Conservation (phyloP, 2,113 vertebrate genomes). For the Pedionomus torquatus region DNA sequence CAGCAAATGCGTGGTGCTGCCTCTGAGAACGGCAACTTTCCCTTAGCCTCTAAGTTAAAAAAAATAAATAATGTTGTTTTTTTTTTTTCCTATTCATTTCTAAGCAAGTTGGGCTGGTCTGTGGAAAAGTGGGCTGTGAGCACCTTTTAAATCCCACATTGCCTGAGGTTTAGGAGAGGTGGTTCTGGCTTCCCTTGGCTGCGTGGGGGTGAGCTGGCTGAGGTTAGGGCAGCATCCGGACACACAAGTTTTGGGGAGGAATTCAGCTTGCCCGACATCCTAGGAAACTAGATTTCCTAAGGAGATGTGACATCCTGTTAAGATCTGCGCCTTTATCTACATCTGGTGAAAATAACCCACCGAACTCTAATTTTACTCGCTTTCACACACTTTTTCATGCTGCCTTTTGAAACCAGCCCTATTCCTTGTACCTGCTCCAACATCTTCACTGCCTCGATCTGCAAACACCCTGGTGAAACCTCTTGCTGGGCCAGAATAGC, state of each 20-base stretch:
- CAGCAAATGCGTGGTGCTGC: accelerated
- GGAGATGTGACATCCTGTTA: not conserved
- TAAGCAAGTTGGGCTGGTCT: not conserved
- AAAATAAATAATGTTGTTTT: too few relatives aligned
- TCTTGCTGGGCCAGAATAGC: not conserved
- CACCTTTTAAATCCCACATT: not conserved
- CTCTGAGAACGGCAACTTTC: not conserved
- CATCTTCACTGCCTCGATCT: accelerated
- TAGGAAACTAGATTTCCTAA: not conserved
- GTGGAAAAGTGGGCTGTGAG: not conserved
- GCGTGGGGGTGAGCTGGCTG: not conserved
- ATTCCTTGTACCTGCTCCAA: accelerated
- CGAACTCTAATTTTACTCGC: not conserved
- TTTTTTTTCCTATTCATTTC: not conserved
- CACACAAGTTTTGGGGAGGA: not conserved
- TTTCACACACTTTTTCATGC: not conserved
- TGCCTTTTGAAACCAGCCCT: not conserved
- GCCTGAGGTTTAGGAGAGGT: not conserved
- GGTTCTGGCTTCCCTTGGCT: not conserved
- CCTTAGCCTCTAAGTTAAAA: not conserved
- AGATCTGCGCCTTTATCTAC: not conserved
- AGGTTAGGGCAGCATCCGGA: not conserved
- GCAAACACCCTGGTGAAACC: not conserved
- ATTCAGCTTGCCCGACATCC: not conserved
- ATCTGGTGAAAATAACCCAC: not conserved